These are phyloP conservation scores for Flexamia atlantica DNA, from an alignment of 2,888 invertebrate species.

Conservation along the genomic window DNA sequence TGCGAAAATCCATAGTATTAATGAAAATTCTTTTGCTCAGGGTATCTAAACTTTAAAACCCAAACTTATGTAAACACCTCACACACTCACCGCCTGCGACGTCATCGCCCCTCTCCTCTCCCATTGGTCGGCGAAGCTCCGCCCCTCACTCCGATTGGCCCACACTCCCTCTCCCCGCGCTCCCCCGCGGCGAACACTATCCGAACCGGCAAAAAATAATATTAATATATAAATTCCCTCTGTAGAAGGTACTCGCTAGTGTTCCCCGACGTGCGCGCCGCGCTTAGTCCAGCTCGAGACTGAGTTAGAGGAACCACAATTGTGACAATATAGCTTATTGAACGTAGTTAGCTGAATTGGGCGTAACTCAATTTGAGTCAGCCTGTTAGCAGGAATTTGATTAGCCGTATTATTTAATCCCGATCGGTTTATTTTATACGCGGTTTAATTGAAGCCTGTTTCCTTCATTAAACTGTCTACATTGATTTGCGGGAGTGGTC, in stretches of 20 bases:
- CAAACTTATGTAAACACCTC: too few species aligned
- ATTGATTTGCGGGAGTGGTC: neutral
- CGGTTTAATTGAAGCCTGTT: constrained; percentile 33
- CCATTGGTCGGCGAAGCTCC: constrained; percentile 53
- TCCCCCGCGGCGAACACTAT: neutral
- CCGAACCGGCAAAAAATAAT: constrained; percentile 55
- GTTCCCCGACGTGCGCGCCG: neutral
- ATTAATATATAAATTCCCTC: constrained; percentile 53
- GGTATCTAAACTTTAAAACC: too few species aligned
- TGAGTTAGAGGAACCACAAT: constrained; percentile 62
- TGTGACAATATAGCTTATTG: constrained; percentile 64
- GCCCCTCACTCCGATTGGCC: constrained; percentile 50
- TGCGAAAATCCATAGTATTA: too few species aligned
- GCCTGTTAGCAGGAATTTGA: constrained; percentile 61
- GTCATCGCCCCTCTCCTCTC: constrained; percentile 39
- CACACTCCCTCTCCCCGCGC: constrained; percentile 18
- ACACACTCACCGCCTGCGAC: constrained; percentile 2
- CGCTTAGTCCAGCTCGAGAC: constrained; percentile 27
- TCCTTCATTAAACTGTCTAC: constrained; percentile 3
- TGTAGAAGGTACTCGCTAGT: constrained; percentile 26
- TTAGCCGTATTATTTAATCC: constrained; percentile 60
- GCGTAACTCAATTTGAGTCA: constrained; percentile 64
- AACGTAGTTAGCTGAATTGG: constrained; percentile 64
- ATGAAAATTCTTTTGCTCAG: too few species aligned
- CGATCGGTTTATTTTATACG: constrained; percentile 56